Conservation (phyloP, 2,797 vertebrate species). For the Eulemur coronatus region DNA sequence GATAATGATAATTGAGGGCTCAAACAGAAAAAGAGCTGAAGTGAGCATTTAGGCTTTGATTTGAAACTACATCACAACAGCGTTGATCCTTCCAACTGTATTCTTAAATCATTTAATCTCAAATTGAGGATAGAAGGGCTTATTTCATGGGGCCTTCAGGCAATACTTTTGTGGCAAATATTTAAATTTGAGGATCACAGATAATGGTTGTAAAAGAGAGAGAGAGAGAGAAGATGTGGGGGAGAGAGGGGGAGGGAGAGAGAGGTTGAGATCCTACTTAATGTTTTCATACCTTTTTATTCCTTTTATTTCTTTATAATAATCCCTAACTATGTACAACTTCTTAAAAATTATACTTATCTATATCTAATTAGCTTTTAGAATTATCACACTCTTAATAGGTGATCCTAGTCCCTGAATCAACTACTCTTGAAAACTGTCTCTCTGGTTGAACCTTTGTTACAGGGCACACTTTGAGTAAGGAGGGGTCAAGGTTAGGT, state of each 20-base stretch:
- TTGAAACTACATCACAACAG: background rate
- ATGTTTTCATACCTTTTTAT: background rate
- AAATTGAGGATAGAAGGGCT: background rate
- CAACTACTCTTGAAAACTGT: background rate
- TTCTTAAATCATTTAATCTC: background rate
- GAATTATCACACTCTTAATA: background rate
- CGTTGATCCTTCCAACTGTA: background rate
- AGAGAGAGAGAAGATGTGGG: background rate
- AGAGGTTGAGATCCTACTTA: background rate
- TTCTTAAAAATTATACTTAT: background rate
- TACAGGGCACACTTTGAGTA: background rate
- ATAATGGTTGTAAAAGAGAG: background rate
- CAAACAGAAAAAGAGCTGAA: background rate
- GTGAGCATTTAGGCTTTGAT: background rate
- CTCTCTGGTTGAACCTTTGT: background rate
- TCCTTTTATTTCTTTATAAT: background rate
- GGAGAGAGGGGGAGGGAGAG: background rate
- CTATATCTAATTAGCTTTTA: background rate
- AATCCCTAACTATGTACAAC: background rate
- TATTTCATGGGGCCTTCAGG: background rate
- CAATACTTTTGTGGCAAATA: conserved; percentile 1
- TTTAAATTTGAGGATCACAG: background rate
- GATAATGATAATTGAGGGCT: background rate
- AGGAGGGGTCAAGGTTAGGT: background rate
- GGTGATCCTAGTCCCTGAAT: background rate